Evolutionary conservation across 2,113 vertebrate species (phyloP).

Genomic region (Embiotoca jacksoni): DNA sequence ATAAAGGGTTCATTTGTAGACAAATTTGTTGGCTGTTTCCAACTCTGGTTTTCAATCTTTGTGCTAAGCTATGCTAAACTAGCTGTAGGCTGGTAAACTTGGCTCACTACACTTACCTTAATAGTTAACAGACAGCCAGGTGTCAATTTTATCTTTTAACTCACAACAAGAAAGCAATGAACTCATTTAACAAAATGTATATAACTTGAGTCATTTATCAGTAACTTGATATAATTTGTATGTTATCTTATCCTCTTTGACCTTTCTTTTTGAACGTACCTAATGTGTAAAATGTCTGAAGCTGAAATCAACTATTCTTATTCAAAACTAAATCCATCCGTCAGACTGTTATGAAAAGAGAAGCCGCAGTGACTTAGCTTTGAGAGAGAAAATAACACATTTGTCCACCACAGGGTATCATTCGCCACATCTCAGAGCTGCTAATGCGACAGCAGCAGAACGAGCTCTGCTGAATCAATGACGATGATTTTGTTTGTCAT

Average conservation of each 20-base stretch:
- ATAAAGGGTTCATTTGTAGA: neutral
- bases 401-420: constrained; percentile 2
- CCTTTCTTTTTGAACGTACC: too few species aligned
- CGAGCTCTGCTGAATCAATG: constrained; percentile 32
- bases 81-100: neutral
- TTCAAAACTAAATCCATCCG: neutral
- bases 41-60: neutral
- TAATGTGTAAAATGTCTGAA: neutral
- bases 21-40: neutral
- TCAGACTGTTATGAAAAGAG: neutral
- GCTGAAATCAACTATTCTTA: neutral
- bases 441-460: constrained; percentile 8
- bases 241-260: too few species aligned
- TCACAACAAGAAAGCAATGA: neutral
- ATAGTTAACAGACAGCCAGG: neutral
- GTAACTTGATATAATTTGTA: neutral
- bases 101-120: neutral
- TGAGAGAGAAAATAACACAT: neutral
- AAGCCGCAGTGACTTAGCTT: neutral
- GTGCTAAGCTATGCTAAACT: neutral
- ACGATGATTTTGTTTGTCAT: constrained; percentile 21
- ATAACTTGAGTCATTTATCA: neutral
- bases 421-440: neutral
- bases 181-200: neutral
- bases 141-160: neutral